Base-by-base conservation (phyloP, 2,797 vertebrate species). In the Anabas testudineus region DNA sequence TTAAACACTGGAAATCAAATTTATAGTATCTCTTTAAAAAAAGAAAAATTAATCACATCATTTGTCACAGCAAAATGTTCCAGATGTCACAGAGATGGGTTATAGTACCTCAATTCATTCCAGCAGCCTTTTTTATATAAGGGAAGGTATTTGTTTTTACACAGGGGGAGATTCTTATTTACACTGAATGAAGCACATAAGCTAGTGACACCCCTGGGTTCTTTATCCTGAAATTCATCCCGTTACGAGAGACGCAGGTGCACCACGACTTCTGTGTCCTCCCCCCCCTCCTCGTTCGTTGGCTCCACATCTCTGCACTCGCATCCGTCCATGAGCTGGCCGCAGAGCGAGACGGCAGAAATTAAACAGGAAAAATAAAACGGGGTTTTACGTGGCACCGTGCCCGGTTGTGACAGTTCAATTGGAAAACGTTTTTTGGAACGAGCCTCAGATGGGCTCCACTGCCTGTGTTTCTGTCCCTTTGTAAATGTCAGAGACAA, bases 401-500 rank as follows among this genome's bases (percentile, higher is more conserved):
- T 22, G 72, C 78, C 77, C 10, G 1, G 22, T 36, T 16, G 51
- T 70, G 78, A 79, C 78, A 45, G 64, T 78, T 85, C 73, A 83
- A 81, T 85, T 32, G 34, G 62, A 70, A 14, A 71, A 36, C 15
- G 9, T 66, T 85, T 78, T 41, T 67, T 73, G 82, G 75, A 82
- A 7, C 3, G 39, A 78, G 61, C 49, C 71, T 74, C 66, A 41
- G 82, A 82, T 70, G 84, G 70, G 66, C 59, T 49, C 43, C 80
- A 68, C 72, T 60, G 64, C 51, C 67, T 16, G 56, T 78, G 63
- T 84, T 86, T 83, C 74, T 52, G 56, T 76, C 67, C 53, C 73
- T 83, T 63, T 84, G 80, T 83, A 83, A 90, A 88, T 87, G 85
- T 82, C 86, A 88, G 7, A 64, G 64, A 76, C 51, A 37, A 75